phyloP scores from a whole-genome alignment of 2,888 invertebrate species.

The Cacoxenus indagator region DNA sequence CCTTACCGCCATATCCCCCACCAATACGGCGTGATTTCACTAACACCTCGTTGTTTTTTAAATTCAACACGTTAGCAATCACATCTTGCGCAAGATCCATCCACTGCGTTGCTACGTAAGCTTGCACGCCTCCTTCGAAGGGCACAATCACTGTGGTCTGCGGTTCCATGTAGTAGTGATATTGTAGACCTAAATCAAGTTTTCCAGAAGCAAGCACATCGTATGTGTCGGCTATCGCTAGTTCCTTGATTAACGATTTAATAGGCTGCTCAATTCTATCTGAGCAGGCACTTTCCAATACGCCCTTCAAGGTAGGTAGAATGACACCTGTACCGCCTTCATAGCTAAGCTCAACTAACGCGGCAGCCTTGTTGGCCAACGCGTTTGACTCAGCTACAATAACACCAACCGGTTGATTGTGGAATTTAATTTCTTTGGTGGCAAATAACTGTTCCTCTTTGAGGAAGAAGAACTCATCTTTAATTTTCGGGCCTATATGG shows the following conservation, averaged over 20 bases:
- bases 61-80: constrained; percentile 73
- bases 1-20: constrained; percentile 84
- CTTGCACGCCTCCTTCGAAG: constrained; percentile 78
- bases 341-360: constrained; percentile 65
- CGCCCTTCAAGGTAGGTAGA: not conserved
- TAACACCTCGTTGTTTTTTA: constrained; percentile 77
- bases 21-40: constrained; percentile 80
- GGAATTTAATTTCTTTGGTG: constrained; percentile 70
- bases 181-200: constrained; percentile 75
- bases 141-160: constrained; percentile 78
- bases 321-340: not conserved
- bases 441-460: constrained; percentile 69
- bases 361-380: constrained; percentile 74
- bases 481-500: too few relatives aligned
- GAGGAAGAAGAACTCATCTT: constrained; percentile 63
- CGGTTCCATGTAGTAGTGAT: constrained; percentile 82
- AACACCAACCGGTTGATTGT: constrained; percentile 81
- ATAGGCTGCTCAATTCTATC: not conserved
- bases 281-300: not conserved
- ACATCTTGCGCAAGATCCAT: constrained; percentile 75
- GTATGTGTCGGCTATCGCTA: constrained; percentile 31
- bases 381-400: constrained; percentile 77
- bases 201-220: too few relatives aligned
- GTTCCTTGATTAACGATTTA: not conserved
- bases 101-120: constrained; percentile 77